These are phyloP conservation scores for Cephus cinctus DNA, from an alignment of 1,140 invertebrate genomes.

Conservation along the genomic window DNA sequence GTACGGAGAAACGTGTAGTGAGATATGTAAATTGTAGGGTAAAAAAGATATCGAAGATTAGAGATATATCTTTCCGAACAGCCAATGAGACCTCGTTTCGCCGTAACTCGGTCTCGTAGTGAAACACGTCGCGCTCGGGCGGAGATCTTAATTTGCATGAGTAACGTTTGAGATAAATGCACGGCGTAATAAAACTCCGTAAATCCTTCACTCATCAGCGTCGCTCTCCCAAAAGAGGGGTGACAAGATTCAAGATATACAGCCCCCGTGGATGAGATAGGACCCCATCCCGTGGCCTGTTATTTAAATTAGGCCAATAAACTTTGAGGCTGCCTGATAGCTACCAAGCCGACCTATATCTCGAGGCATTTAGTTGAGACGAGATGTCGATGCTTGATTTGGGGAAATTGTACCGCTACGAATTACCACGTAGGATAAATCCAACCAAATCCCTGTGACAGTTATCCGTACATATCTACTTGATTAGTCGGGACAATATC, in stretches of 20 bases:
- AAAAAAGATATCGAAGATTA: too few species aligned
- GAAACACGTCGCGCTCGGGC: neutral
- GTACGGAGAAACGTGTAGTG: too few species aligned
- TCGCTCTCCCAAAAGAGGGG: conserved; percentile 6
- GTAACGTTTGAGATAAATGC: conserved; percentile 31
- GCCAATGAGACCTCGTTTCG: too few species aligned
- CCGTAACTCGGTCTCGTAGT: neutral
- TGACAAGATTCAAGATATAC: conserved; percentile 16
- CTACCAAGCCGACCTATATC: neutral
- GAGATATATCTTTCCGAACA: too few species aligned
- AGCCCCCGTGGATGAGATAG: conserved; percentile 4
- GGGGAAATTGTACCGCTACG: conserved; percentile 2
- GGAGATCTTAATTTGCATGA: conserved; percentile 35
- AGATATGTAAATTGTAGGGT: too few species aligned
- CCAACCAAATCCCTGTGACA: too few species aligned
- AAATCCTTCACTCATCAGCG: conserved; percentile 38
- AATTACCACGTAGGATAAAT: conserved; percentile 1
- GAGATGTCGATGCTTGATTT: conserved; percentile 13
- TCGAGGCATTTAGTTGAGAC: neutral
- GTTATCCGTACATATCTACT: too few species aligned
- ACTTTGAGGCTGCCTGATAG: conserved; percentile 16
- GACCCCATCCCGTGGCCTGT: conserved; percentile 13
- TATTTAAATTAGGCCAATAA: conserved; percentile 48
- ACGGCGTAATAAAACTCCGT: conserved; percentile 31
- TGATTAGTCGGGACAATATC: too few species aligned